phyloP scores from a whole-genome alignment of 2,113 vertebrate genomes.

The Ibidorhyncha struthersii region DNA sequence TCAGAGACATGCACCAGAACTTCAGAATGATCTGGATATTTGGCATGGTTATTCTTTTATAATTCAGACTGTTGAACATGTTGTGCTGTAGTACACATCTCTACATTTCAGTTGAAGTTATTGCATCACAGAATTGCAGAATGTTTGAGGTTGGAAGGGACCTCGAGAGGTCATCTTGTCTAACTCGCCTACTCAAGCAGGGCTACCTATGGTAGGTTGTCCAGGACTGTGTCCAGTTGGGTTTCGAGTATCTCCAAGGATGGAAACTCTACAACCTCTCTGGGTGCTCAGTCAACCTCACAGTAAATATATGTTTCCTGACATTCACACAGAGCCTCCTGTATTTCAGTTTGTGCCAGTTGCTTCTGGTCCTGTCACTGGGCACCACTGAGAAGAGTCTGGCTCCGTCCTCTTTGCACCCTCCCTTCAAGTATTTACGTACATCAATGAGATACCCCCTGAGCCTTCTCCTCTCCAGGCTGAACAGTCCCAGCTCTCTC shows the following conservation, averaged over 20 bases:
- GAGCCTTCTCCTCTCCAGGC: background rate
- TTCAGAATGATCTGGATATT: background rate
- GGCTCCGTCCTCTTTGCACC: background rate
- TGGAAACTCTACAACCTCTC: background rate
- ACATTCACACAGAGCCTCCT: background rate
- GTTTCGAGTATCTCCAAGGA: background rate
- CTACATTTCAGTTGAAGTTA: background rate
- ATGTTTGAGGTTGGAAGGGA: background rate
- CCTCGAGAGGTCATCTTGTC: background rate
- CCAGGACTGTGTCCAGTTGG: background rate
- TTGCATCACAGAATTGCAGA: background rate
- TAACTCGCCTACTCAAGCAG: background rate
- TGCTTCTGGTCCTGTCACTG: background rate
- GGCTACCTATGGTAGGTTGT: background rate
- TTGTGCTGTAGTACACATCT: background rate
- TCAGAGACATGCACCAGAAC: background rate
- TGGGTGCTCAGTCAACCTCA: background rate
- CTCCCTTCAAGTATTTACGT: background rate
- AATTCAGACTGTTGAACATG: background rate
- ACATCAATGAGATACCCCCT: background rate
- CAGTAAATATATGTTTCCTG: background rate
- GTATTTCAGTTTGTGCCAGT: background rate
- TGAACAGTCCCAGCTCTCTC: background rate
- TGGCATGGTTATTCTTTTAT: background rate
- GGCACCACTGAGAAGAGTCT: background rate